A percentile compares a stretch with the other conserved stretches of the same genome.
These are phyloP conservation scores for Passer montanus DNA, from an alignment of 2,113 vertebrate genomes.

Conservation along the genomic window DNA sequence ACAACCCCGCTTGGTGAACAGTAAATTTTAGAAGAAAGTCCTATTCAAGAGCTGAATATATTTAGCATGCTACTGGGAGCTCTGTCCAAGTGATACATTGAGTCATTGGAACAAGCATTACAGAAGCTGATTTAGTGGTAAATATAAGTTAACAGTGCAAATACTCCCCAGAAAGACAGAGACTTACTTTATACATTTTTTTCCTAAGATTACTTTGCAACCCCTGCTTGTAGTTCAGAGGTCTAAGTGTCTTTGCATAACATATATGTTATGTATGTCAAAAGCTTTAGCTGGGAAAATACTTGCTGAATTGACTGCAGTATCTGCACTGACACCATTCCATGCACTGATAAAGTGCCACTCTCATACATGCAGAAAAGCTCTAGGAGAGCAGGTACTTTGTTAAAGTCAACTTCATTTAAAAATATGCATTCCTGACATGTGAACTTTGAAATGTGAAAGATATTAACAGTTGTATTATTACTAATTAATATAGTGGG, in stretches of 20 bases:
- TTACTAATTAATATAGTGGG: neutral
- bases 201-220: neutral
- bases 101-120: slow-evolving; percentile 2
- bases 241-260: neutral
- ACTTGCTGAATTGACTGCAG: neutral
- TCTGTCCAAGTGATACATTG: slow-evolving; percentile 26
- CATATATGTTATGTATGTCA: neutral
- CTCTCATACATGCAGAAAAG: neutral
- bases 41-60: neutral
- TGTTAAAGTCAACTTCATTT: neutral
- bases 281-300: neutral
- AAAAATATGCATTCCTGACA: neutral
- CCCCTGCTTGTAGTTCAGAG: neutral
- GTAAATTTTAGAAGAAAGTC: slow-evolving; percentile 15
- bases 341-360: neutral
- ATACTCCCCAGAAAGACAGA: neutral
- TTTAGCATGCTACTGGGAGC: slow-evolving; percentile 10
- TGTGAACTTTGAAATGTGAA: neutral
- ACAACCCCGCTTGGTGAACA: neutral
- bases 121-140: slow-evolving; percentile 17
- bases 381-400: neutral
- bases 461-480: neutral
- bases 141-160: neutral
- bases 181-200: neutral
- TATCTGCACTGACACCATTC: neutral